phyloP scores from a whole-genome alignment of 64 coral and sea anemone species.

The Dendronephthya gigantea region DNA sequence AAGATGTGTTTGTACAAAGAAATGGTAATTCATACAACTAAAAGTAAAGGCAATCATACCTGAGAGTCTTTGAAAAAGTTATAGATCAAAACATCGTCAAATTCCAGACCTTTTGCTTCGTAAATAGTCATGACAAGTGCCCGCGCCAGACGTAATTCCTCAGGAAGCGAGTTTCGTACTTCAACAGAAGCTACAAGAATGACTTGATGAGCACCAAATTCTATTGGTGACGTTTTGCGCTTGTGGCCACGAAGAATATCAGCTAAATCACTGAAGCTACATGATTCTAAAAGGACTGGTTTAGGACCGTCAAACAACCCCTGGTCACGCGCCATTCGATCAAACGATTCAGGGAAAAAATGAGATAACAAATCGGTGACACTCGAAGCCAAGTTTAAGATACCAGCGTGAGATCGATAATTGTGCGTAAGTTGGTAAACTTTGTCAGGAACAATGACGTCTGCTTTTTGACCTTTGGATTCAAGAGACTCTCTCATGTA shows the following conservation, averaged over 20 bases:
- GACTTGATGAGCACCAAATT: conserved; percentile 64
- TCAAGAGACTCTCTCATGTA: conserved; percentile 39
- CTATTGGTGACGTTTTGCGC: conserved; percentile 46
- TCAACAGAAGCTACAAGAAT: conserved; percentile 52
- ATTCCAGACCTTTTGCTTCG: conserved; percentile 61
- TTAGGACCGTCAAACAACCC: conserved; percentile 85
- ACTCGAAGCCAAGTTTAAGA: conserved; percentile 66
- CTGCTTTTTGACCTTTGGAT: neutral
- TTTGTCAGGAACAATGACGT: conserved; percentile 54
- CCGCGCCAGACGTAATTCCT: conserved; percentile 43
- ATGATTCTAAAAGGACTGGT: conserved; percentile 54
- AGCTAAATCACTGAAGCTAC: conserved; percentile 46
- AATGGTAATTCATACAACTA: no score
- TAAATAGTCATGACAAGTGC: conserved; percentile 70
- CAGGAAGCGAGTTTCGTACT: conserved; percentile 40
- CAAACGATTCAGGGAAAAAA: conserved; percentile 91
- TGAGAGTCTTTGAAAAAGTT: conserved; percentile 68
- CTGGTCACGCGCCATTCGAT: conserved; percentile 68
- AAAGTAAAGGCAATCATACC: conserved; percentile 19
- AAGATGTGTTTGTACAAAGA: no score
- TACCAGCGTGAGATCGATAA: conserved; percentile 88
- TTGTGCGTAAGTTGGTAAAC: conserved; percentile 85
- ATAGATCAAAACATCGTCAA: conserved; percentile 65
- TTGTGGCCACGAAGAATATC: conserved; percentile 56
- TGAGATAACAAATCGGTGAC: conserved; percentile 55